These are phyloP conservation scores for Drosophila birchii DNA, from an alignment of 2,888 invertebrate genomes.

Conservation along the genomic window DNA sequence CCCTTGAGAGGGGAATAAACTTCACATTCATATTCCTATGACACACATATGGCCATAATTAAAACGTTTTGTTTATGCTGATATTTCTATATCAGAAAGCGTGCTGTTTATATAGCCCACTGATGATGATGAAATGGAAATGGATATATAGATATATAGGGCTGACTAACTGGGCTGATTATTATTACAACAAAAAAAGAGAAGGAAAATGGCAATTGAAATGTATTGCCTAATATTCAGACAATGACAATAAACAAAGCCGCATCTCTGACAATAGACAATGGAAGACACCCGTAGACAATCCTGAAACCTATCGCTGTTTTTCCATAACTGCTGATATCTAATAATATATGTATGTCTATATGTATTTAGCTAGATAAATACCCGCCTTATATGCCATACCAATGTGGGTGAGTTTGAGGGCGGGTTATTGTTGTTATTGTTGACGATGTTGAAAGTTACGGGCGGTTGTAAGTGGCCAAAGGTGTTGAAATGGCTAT, in stretches of 20 bases:
- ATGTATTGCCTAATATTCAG: conserved; percentile 39
- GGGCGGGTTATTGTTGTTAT: conserved; percentile 24
- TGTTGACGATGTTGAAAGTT: conserved; percentile 47
- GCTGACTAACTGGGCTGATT: conserved; percentile 19
- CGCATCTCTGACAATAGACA: conserved; percentile 58
- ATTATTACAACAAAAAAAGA: conserved; percentile 4
- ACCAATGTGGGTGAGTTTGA: conserved; percentile 13
- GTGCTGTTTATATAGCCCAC: conserved; percentile 35
- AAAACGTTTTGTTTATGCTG: conserved; percentile 40
- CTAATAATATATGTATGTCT: not conserved
- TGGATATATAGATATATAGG: conserved; percentile 36
- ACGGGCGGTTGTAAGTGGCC: conserved; percentile 31
- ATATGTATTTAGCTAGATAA: conserved; percentile 11
- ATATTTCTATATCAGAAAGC: conserved; percentile 8
- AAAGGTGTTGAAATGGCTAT: conserved; percentile 54
- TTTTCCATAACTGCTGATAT: conserved; percentile 43
- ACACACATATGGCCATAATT: conserved; percentile 52
- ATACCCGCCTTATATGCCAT: conserved; percentile 1
- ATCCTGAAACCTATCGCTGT: conserved; percentile 16
- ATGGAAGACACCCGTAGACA: conserved; percentile 36
- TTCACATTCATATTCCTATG: conserved; percentile 5
- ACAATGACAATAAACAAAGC: conserved; percentile 46
- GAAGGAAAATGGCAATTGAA: conserved; percentile 18
- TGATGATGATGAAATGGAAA: conserved; percentile 41
- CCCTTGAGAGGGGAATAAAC: not conserved